Base-by-base conservation (phyloP, 2,888 invertebrate genomes). In the Rhagonycha fulva region DNA sequence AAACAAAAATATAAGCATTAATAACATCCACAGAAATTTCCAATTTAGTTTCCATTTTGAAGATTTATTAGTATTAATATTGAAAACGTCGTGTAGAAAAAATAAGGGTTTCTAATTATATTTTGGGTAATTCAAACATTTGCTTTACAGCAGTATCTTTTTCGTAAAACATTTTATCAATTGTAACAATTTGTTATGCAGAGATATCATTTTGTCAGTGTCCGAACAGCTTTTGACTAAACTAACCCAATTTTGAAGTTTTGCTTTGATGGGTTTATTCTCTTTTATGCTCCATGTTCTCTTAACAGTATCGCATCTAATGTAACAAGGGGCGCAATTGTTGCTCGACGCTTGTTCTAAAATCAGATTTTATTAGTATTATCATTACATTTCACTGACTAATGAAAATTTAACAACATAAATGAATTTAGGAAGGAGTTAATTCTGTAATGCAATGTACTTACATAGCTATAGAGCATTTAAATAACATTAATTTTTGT, bases 161-260 rank as follows among this genome's bases (percentile, higher is more conserved):
- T 62, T 74, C 66, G 60, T 73, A 68, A 73, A 74, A 74, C 73
- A 76, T 79, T 79, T 69, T 76, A 80, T 82, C 81, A 81, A 82
- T 82, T 81, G 81, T 79, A 81, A 79, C 81, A 82, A 82, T 82
- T 80, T 77, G 80, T 82, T 82, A 81, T 77, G 80, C 80, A 79
- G 78, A 77, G 78, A 79, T 77, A 78, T 76, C 76, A 77, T 77
- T 79, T 77, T 77, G 74, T 72, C 71, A 74, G 62, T 81, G 81
- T 81, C 82, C 82, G 81, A 83, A 83, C 81, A 81, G 82, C 84
- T 84, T 84, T 83, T 81, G 82, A 80, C 80, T 82, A 82, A 84
- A 84, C 82, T 83, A 84, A 84, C 82, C 84, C 83, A 84, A 82
- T 83, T 84, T 83, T 47, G 47, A 80, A 82, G 82, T 82, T 78